Evolutionary conservation across 2,888 invertebrate species (phyloP).

Genomic region (Pyrrhosoma nymphula): DNA sequence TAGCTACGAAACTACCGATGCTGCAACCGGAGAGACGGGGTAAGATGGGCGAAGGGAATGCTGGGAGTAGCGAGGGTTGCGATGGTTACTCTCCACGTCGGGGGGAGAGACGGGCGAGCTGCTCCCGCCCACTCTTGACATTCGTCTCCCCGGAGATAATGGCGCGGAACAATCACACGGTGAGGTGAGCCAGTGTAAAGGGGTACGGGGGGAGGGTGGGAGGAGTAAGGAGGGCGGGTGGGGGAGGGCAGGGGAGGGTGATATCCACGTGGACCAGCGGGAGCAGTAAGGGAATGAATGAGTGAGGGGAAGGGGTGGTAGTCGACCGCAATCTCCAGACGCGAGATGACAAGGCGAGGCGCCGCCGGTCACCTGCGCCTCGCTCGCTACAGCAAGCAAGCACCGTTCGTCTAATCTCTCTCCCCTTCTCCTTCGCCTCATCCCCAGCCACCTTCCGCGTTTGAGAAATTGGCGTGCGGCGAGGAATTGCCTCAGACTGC

Average conservation of each 20-base stretch:
- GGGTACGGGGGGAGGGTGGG: too few species aligned
- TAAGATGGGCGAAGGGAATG: too few species aligned
- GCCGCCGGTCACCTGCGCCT: not conserved
- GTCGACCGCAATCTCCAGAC: not conserved
- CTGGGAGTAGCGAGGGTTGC: too few species aligned
- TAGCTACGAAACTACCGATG: too few species aligned
- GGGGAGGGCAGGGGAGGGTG: not conserved
- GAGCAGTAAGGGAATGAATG: not conserved
- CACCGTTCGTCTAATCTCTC: not conserved
- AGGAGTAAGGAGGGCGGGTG: not conserved
- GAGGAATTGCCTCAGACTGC: not conserved
- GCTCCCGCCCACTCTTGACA: not conserved
- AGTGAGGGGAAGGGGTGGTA: not conserved
- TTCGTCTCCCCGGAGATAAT: conserved; percentile 29
- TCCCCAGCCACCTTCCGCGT: not conserved
- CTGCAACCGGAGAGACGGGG: too few species aligned
- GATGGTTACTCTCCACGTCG: not conserved
- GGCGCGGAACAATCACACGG: conserved; percentile 40
- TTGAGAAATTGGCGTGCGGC: not conserved
- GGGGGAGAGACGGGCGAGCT: not conserved
- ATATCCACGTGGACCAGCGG: not conserved
- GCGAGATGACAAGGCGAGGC: conserved; percentile 5
- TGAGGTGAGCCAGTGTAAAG: too few species aligned
- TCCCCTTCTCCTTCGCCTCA: not conserved
- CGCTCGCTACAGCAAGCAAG: not conserved